phyloP scores from a whole-genome alignment of 2,113 vertebrate genomes.

The Nannobrachium achirus region DNA sequence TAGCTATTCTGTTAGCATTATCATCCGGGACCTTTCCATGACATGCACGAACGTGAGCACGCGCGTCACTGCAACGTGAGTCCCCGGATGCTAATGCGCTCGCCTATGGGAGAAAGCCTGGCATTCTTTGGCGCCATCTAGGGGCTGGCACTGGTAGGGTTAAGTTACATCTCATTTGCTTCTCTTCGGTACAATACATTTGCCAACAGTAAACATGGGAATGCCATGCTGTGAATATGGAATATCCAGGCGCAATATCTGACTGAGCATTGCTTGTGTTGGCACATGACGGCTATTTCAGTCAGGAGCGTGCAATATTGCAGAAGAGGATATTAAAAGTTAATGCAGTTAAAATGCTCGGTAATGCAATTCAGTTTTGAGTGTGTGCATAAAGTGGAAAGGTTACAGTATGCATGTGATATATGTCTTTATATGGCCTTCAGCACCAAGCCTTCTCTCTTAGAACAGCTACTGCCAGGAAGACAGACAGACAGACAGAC shows the following conservation, averaged over 20 bases:
- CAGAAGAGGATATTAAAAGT: constrained; percentile 30
- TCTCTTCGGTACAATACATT: constrained; percentile 21
- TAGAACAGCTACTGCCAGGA: constrained; percentile 26
- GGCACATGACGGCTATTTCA: not conserved
- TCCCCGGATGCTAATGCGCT: too few species aligned
- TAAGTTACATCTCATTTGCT: not conserved
- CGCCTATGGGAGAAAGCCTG: too few species aligned
- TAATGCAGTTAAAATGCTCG: constrained; percentile 34
- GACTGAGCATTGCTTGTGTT: not conserved
- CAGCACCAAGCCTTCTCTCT: constrained; percentile 8
- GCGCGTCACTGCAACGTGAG: too few species aligned
- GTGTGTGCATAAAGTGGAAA: constrained; percentile 9
- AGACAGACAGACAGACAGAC: not conserved
- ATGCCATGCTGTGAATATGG: constrained; percentile 1
- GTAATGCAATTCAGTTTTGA: constrained; percentile 10
- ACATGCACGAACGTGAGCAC: too few species aligned
- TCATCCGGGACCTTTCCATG: too few species aligned
- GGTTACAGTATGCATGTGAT: constrained; percentile 4
- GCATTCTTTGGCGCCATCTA: too few species aligned
- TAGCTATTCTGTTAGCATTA: too few species aligned
- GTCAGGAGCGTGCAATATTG: constrained; percentile 4
- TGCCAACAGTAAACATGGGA: constrained; percentile 18
- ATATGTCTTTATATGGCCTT: not conserved
- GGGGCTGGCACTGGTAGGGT: too few species aligned
- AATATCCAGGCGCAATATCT: not conserved